Base-by-base conservation (phyloP, 2,888 invertebrate genomes). In the Alitta virens region DNA sequence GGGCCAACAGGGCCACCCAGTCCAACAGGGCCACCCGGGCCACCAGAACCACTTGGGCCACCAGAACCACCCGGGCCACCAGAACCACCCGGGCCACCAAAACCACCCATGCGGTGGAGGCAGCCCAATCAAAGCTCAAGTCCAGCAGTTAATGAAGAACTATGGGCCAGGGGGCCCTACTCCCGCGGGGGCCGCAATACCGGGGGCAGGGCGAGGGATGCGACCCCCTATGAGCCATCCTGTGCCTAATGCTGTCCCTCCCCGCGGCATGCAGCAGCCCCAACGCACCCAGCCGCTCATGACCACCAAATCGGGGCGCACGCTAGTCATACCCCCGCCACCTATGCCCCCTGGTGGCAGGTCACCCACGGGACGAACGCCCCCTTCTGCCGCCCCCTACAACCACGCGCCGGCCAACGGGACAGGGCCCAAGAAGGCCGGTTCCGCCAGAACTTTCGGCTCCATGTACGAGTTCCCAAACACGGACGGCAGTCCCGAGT, bases 311-410 rank as follows among this genome's bases (percentile, higher is more conserved):
- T 12, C 46, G 5, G 46, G 46, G 46, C 51, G 59, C n/a, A 59
- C 59, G 1, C 25, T 59, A 9, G 38, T 52, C 23, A 49, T 59
- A 21, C 59, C 59, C 23, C 59, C 59, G 24, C 59, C 59, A 27
- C 59, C 59, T 16, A 21, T n/a, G n/a, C 46, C 46, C 46, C 46
- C 46, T 46, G 46, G 46, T 46, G 46, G 46, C 5, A n/a, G 46
- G 18, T 46, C 46, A 7, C 46, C 46, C 21, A 21, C 18, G 5
- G 46, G 18, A 7, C 5, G 46, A n/a, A 12, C 33, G 33, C 33
- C 33, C 5, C 33, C 33, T 12, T 33, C 33, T 12, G 12, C 5
- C 12, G 33, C 33, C 33, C 33, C 33, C 12, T 33, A 7, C 33
- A 33, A 33, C 33, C 33, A 33, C 33, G 5, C 46, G 46, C 46